A percentile compares a stretch with the other conserved stretches of the same genome.
Evolutionary conservation across 2,888 invertebrate species (phyloP).

Genomic region (Mylabris sibirica): DNA sequence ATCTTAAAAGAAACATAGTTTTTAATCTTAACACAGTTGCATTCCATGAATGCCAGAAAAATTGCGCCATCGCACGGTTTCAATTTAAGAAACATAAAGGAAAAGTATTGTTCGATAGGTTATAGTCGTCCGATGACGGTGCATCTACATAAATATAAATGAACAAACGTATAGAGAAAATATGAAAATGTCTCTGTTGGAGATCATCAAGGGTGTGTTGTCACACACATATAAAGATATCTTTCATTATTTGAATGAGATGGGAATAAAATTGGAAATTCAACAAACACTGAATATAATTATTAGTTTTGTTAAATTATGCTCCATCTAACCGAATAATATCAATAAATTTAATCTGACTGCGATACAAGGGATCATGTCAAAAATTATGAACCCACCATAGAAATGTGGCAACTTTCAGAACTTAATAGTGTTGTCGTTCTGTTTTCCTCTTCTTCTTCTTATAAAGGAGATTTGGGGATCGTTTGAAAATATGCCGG

Average conservation of each 20-base stretch:
- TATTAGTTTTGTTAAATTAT: neutral
- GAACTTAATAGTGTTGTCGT: neutral
- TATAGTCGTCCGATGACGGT: constrained; percentile 5
- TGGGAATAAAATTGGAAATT: neutral
- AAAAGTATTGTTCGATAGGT: neutral
- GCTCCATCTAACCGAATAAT: constrained; percentile 7
- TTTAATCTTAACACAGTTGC: constrained; percentile 18
- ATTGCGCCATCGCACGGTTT: constrained; percentile 17
- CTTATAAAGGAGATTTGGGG: neutral
- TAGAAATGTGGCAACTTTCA: neutral
- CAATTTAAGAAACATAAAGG: constrained; percentile 9
- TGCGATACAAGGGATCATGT: constrained; percentile 6
- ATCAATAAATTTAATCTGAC: constrained; percentile 7
- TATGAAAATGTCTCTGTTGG: constrained; percentile 8
- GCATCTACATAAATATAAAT: constrained; percentile 7
- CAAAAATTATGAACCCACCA: constrained; percentile 1
- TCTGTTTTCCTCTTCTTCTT: neutral
- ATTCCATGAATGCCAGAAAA: constrained; percentile 16
- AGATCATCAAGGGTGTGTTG: constrained; percentile 13
- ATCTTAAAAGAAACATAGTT: constrained; percentile 15
- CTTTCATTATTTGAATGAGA: neutral
- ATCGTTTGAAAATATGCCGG: neutral
- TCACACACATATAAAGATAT: constrained; percentile 10
- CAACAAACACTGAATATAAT: constrained; percentile 6
- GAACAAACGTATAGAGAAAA: neutral